A percentile compares a stretch with the other conserved stretches of the same genome.
These are phyloP conservation scores for Andrena haemorrhoa DNA, from an alignment of 2,888 invertebrate genomes.

Conservation along the genomic window DNA sequence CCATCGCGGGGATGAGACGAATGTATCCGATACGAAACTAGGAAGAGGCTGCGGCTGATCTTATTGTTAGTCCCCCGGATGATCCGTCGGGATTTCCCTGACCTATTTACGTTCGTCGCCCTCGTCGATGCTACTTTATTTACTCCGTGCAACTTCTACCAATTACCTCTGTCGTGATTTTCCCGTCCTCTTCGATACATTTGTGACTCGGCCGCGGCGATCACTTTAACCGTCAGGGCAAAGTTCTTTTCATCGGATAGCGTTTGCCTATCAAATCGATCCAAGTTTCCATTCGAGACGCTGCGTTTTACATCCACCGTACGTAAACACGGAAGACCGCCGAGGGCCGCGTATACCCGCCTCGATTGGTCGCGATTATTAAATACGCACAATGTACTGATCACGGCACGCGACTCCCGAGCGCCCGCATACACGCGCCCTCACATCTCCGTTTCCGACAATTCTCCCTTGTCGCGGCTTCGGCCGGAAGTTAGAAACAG, in stretches of 20 bases:
- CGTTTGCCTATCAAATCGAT: neutral
- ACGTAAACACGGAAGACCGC: conserved; percentile 2
- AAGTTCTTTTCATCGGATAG: neutral
- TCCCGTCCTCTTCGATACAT: neutral
- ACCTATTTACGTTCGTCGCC: conserved; percentile 64
- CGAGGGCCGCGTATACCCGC: neutral
- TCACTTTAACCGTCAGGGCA: too few species aligned
- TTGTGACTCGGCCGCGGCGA: too few species aligned
- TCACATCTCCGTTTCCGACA: neutral
- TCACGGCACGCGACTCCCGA: neutral
- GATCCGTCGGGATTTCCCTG: conserved; percentile 73
- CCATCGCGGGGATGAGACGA: conserved; percentile 24
- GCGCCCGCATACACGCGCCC: neutral
- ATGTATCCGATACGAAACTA: conserved; percentile 51
- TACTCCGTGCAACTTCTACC: neutral
- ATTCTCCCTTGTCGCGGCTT: neutral
- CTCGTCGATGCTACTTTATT: too few species aligned
- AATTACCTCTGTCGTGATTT: neutral
- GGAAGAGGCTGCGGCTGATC: conserved; percentile 12
- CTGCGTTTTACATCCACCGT: neutral
- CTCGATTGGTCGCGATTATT: conserved; percentile 12
- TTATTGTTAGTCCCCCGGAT: conserved; percentile 56
- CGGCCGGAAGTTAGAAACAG: neutral
- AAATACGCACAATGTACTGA: conserved; percentile 24
- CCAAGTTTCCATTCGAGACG: too few species aligned